A percentile compares a stretch with the other conserved stretches of the same genome.
These are phyloP conservation scores for Zaprionus inermis DNA, from an alignment of 1,140 invertebrate genomes.

Conservation along the genomic window DNA sequence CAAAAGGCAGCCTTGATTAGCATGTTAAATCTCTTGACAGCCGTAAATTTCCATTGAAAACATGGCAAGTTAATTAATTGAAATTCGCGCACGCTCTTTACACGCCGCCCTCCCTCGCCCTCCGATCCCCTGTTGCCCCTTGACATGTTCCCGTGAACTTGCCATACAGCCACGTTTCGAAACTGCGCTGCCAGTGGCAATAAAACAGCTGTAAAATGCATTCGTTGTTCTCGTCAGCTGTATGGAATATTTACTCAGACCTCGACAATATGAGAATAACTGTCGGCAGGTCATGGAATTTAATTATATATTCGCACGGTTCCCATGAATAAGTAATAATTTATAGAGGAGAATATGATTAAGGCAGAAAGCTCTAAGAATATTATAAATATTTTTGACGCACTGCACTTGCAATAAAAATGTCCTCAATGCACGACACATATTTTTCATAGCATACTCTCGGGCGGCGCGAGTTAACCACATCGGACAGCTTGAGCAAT, in stretches of 20 bases:
- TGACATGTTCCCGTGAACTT: no score
- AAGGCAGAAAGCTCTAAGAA: background rate
- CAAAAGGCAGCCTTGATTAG: conserved; percentile 60
- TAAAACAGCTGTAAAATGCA: conserved; percentile 25
- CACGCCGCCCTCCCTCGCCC: conserved; percentile 23
- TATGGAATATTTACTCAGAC: background rate
- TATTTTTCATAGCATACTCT: conserved; percentile 17
- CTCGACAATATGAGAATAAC: conserved; percentile 14
- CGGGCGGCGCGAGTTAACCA: background rate
- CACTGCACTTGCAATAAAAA: background rate
- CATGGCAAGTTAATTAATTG: conserved; percentile 73
- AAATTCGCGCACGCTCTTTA: conserved; percentile 57
- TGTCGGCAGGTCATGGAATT: conserved; percentile 1
- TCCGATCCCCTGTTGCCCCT: no score
- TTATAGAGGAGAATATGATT: no score
- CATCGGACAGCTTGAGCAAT: background rate
- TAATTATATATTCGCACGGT: background rate
- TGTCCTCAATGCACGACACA: background rate
- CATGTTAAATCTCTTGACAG: conserved; percentile 62
- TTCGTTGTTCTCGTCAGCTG: conserved; percentile 1
- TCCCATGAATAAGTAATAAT: background rate
- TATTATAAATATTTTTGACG: background rate
- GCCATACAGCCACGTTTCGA: conserved; percentile 61
- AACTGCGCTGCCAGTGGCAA: conserved; percentile 17
- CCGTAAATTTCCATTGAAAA: conserved; percentile 67